These are phyloP conservation scores for Agriopis marginaria DNA, from an alignment of 2,888 invertebrate genomes.

Conservation along the genomic window DNA sequence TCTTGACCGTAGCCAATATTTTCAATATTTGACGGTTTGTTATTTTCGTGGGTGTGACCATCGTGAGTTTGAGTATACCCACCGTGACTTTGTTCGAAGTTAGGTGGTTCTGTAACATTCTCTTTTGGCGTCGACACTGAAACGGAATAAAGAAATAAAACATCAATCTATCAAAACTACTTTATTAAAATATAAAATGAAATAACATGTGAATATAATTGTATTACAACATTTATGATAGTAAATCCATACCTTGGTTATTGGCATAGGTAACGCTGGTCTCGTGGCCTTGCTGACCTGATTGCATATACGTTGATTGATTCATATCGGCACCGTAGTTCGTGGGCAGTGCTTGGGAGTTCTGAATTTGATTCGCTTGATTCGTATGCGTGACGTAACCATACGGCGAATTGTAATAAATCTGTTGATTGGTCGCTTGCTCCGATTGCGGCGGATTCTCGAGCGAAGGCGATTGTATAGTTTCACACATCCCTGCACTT, in stretches of 20 bases:
- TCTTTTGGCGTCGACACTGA: conserved; percentile 74
- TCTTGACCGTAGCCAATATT: conserved; percentile 3
- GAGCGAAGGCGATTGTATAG: conserved; percentile 77
- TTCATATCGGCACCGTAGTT: conserved; percentile 71
- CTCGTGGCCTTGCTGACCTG: conserved; percentile 64
- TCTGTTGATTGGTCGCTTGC: conserved; percentile 59
- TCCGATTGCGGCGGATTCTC: conserved; percentile 60
- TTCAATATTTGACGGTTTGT: conserved; percentile 7
- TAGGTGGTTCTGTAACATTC: conserved; percentile 58
- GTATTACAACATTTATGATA: conserved; percentile 38
- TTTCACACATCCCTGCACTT: conserved; percentile 77
- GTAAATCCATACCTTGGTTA: conserved; percentile 75
- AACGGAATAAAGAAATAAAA: conserved; percentile 61
- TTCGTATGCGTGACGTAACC: conserved; percentile 74
- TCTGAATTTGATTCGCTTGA: conserved; percentile 63
- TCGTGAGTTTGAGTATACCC: conserved; percentile 20
- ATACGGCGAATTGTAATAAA: conserved; percentile 81
- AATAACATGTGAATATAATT: conserved; percentile 41
- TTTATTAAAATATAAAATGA: conserved; percentile 41
- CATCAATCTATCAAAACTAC: conserved; percentile 38
- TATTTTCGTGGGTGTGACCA: conserved; percentile 12
- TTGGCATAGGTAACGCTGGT: conserved; percentile 69
- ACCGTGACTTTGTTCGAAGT: conserved; percentile 48
- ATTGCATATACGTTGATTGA: conserved; percentile 77
- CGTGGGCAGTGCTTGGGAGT: conserved; percentile 58